Evolutionary conservation across 2,113 vertebrate genomes (phyloP).

Genomic region (Oryzias curvinotus): DNA sequence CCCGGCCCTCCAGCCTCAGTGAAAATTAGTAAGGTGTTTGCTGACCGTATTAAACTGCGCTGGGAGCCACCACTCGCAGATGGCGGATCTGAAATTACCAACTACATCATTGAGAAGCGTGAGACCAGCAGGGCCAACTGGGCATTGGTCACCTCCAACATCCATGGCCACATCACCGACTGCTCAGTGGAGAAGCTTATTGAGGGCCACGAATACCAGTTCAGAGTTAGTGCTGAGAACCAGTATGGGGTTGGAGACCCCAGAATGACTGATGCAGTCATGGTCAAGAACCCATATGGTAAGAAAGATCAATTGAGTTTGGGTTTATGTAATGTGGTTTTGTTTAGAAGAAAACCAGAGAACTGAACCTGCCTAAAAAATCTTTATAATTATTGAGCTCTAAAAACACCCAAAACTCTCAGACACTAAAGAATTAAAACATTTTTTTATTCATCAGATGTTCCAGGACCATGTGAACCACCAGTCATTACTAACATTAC

Average conservation of each 20-base stretch:
- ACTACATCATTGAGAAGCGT: slow-evolving; percentile 96
- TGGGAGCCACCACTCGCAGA: slow-evolving; percentile 96
- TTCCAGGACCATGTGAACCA: slow-evolving; percentile 92
- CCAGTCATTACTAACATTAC: slow-evolving; percentile 95
- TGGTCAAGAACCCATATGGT: slow-evolving; percentile 97
- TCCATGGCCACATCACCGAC: slow-evolving; percentile 86
- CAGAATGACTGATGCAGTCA: slow-evolving; percentile 83
- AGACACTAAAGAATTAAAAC: too few relatives aligned
- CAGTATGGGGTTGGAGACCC: slow-evolving; percentile 94
- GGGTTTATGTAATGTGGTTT: background rate
- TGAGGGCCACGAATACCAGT: slow-evolving; percentile 97
- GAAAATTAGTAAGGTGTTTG: slow-evolving; percentile 88
- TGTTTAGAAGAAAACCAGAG: background rate
- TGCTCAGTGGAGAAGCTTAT: slow-evolving; percentile 95
- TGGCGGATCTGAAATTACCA: slow-evolving; percentile 97
- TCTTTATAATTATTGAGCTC: background rate
- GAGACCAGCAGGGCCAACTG: slow-evolving; percentile 98
- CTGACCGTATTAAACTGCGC: slow-evolving; percentile 88
- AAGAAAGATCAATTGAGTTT: slow-evolving; percentile 16
- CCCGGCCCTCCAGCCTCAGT: slow-evolving; percentile 94
- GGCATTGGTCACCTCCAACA: slow-evolving; percentile 90
- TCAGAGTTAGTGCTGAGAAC: slow-evolving; percentile 96
- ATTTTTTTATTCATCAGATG: slow-evolving; percentile 77
- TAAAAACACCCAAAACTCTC: too few relatives aligned
- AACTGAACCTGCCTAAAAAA: background rate